Evolutionary conservation across 2,888 invertebrate genomes (phyloP), one percentile per base, ranked within the genome.

Genomic region (Ochropleura plecta): DNA sequence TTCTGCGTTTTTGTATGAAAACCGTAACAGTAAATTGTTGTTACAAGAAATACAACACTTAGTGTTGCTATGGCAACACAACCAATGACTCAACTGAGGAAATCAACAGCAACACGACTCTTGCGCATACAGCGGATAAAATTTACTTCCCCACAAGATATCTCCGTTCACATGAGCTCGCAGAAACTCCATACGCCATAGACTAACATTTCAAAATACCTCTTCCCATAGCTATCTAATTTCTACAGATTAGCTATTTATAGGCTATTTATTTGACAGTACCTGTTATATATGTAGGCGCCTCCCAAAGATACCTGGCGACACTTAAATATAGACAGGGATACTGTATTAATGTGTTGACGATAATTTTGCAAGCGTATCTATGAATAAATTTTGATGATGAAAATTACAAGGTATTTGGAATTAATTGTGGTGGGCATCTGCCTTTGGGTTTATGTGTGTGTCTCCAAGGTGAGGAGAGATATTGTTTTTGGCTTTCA

Each of bases 201-300:
- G 70, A 76, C 55, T 80, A 83, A 80, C 78, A 65, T 67, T 76
- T 80, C 79, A 84, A 80, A 80, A 82, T 81, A 83, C 74, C 76
- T 75, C 76, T 86, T 87, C 85, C 67, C 87, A 86, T 68, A 79
- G 70, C 78, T 86, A 86, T 87, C 87, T 60, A 76, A 81, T 86
- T 79, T 79, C 86, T 77, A 80, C 18, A 72, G 75, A 84, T 83
- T 83, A 77, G 70, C 73, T 77, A 73, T 73, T 79, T 68, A 74
- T 48, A 20, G 63, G 65, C 20, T 70, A 67, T 81, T 81, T 83
- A 83, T 78, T 84, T 72, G 81, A 84, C 81, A 75, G 42, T 64
- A 62, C 64, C 18, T 48, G 76, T 80, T 62, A 82, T 82, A 76
- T 82, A 80, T 65, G 80, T 20, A 76, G 76, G 84, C 81, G 84